phyloP scores from a whole-genome alignment of 2,888 invertebrate genomes.

The Allolobophora icterica region DNA sequence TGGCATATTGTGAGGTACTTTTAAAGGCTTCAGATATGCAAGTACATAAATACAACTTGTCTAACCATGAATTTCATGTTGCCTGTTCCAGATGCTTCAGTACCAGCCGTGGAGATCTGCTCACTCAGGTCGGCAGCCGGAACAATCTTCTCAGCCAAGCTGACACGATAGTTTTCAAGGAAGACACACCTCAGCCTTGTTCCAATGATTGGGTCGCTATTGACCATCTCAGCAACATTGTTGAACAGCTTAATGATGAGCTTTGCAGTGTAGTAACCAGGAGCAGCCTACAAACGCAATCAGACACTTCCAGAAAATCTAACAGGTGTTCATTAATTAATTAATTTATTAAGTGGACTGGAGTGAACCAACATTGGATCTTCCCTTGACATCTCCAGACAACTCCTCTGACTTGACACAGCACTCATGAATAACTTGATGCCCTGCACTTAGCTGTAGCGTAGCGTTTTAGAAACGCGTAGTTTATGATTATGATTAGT shows the following conservation, averaged over 20 bases:
- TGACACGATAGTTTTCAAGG: conserved; percentile 97
- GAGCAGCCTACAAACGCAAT: conserved; percentile 77
- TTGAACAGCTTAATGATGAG: conserved; percentile 97
- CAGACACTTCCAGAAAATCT: not conserved
- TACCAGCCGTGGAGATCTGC: conserved; percentile 98
- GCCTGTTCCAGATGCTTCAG: conserved; percentile 98
- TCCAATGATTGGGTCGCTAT: conserved; percentile 98
- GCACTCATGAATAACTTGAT: too few relatives aligned
- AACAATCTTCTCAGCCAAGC: conserved; percentile 96
- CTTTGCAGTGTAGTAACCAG: conserved; percentile 97
- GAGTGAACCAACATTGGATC: too few relatives aligned
- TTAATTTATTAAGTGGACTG: not conserved
- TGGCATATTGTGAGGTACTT: too few relatives aligned
- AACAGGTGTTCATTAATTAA: not conserved
- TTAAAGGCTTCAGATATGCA: too few relatives aligned
- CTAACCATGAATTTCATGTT: conserved; percentile 98
- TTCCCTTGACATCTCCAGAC: too few relatives aligned
- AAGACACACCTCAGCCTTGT: conserved; percentile 92
- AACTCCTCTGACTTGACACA: too few relatives aligned
- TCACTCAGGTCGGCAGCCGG: conserved; percentile 98
- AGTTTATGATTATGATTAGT: not conserved
- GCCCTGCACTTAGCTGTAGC: too few relatives aligned
- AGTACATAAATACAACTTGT: not conserved
- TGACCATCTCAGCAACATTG: conserved; percentile 88
- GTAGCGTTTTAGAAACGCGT: too few relatives aligned